phyloP scores from a whole-genome alignment of 1,140 invertebrate genomes.

The Drosophila funebris region DNA sequence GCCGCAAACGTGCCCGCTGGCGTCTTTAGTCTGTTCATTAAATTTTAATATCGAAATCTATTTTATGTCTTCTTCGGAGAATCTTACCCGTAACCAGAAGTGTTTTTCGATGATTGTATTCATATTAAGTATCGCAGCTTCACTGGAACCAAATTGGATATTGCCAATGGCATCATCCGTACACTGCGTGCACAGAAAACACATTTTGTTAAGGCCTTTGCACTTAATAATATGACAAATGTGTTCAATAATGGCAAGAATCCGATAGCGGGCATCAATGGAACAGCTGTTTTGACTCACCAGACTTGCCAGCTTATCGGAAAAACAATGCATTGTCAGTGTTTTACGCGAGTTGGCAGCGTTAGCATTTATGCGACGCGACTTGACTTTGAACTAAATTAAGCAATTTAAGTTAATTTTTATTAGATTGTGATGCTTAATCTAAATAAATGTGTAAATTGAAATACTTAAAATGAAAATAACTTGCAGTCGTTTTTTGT shows the following conservation, averaged over 20 bases:
- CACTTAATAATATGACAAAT: constrained; percentile 1
- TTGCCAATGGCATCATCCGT: constrained; percentile 34
- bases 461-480: constrained; percentile 8
- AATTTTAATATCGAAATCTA: not conserved
- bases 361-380: not conserved
- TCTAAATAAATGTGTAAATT: constrained; percentile 13
- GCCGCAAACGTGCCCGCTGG: constrained; percentile 48
- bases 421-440: constrained; percentile 28
- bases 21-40: constrained; percentile 30
- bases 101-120: constrained; percentile 61
- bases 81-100: constrained; percentile 63
- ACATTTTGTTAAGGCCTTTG: constrained; percentile 27
- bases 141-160: constrained; percentile 48
- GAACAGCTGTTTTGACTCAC: constrained; percentile 19
- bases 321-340: not conserved
- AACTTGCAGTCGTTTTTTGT: constrained; percentile 10
- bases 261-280: constrained; percentile 28
- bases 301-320: constrained; percentile 21
- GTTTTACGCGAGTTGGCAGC: constrained; percentile 8
- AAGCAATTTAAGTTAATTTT: constrained; percentile 66
- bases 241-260: constrained; percentile 24
- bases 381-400: constrained; percentile 54
- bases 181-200: constrained; percentile 51
- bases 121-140: constrained; percentile 47
- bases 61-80: not conserved